These are phyloP conservation scores for Drosophila buzzatii DNA, from an alignment of 2,888 invertebrate genomes.

Conservation along the genomic window DNA sequence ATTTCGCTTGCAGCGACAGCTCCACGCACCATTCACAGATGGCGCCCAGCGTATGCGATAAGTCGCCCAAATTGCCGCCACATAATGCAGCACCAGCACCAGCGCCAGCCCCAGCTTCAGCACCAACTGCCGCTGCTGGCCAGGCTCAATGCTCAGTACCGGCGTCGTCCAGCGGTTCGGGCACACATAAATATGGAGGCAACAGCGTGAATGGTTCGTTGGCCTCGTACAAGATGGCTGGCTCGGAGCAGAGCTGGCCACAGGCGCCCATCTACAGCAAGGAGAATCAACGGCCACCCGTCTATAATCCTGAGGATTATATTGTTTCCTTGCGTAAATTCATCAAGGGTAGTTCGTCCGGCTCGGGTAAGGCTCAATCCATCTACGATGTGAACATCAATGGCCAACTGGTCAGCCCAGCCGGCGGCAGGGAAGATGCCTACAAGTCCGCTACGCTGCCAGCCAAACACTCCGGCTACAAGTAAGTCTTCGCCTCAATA, in stretches of 20 bases:
- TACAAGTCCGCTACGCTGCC: constrained; percentile 82
- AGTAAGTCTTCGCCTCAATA: constrained; percentile 63
- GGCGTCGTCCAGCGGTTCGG: constrained; percentile 49
- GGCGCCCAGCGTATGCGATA: constrained; percentile 86
- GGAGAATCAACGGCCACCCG: constrained; percentile 94
- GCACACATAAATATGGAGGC: constrained; percentile 76
- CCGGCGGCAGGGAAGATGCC: constrained; percentile 60
- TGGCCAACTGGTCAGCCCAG: constrained; percentile 8
- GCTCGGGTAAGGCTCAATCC: constrained; percentile 75
- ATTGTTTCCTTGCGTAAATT: constrained; percentile 92
- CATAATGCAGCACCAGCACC: constrained; percentile 45
- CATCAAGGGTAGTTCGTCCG: constrained; percentile 85
- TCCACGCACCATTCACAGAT: constrained; percentile 83
- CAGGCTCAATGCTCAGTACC: neutral
- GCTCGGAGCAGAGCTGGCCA: constrained; percentile 84
- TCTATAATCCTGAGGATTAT: constrained; percentile 96
- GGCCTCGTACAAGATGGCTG: constrained; percentile 83
- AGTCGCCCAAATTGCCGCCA: constrained; percentile 79
- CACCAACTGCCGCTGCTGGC: neutral
- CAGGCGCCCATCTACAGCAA: constrained; percentile 83
- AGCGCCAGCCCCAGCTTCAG: neutral
- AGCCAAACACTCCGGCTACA: constrained; percentile 84
- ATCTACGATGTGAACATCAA: constrained; percentile 83
- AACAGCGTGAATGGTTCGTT: constrained; percentile 82
- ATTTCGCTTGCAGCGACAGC: constrained; percentile 84